Base-by-base conservation (phyloP, 2,797 vertebrate species). In the Spatula versicolor region DNA sequence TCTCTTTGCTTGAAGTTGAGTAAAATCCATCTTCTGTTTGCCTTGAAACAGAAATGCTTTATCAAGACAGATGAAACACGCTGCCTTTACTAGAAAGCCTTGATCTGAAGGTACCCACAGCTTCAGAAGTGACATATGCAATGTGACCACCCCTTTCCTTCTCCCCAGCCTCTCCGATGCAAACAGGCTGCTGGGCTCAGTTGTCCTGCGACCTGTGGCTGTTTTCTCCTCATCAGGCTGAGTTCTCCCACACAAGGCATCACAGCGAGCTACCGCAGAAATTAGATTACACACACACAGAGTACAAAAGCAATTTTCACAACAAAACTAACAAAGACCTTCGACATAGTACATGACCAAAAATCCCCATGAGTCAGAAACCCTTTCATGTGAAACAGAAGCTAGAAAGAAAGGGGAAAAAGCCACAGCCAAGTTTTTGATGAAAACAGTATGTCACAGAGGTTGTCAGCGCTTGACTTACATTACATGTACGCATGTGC, bases 51-150 rank as follows among this genome's bases (percentile, higher is more conserved):
- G 8, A 68, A 58, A 26, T 37, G 6, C 33, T 86, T 81, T 75
- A 10, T 39, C 39, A 59, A 30, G 9, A 58, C 11, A n/a, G 23
- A 39, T 4, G 21, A 72, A 62, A 81, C 41, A 31, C 6, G 56
- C 21, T 45, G 37, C 35, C 6, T 21, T 56, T 21, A 62, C 46
- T 46, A 88, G 5, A 35, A 76, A 66, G 28, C 25, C 41, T 67
- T 5, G 41, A n/a, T 48, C 4, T 50, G 9, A 46, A 52, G 54
- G 46, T 13, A 62, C 21, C 3, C 35, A 58, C 59, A 60, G 33
- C 37, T 73, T 63, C 26, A 48, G 37, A 58, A 77, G 17, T 0
- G 0, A 48, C 16, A 14, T 30, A 16, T 0, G 0, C 43, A 82
- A 48, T 20, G 31, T 2, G 37, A 82, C 7, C 4, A 3, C 8